Percentiles rank a stretch among this genome's conserved stretches.
Evolutionary conservation across 2,113 vertebrate genomes (phyloP).

Genomic region (Nipponia nippon): DNA sequence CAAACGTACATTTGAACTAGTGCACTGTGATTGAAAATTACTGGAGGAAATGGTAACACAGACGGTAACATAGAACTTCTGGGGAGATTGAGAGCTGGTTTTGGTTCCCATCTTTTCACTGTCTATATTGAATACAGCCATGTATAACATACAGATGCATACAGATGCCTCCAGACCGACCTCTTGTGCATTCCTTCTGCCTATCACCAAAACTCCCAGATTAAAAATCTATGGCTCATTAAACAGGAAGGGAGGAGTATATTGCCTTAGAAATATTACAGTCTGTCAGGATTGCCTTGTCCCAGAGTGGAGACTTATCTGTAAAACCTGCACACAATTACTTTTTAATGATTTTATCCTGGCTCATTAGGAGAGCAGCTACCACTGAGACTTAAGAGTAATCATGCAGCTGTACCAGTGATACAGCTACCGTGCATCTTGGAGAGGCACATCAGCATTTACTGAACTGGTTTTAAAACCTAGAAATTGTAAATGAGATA

Average conservation of each 20-base stretch:
- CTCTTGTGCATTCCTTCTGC: conserved; percentile 38
- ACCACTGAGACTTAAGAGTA: conserved; percentile 61
- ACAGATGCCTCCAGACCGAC: background rate
- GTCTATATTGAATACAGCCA: background rate
- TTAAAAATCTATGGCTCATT: conserved; percentile 78
- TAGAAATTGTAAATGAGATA: background rate
- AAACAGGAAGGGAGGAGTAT: conserved; percentile 71
- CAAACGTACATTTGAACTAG: background rate
- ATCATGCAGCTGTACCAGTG: conserved; percentile 41
- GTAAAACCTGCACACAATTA: conserved; percentile 68
- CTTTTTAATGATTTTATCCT: conserved; percentile 73
- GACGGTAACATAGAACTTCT: background rate
- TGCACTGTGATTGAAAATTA: background rate
- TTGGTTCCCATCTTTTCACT: background rate
- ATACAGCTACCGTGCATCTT: background rate
- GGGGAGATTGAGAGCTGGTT: background rate
- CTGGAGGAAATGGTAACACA: background rate
- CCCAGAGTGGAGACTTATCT: conserved; percentile 35
- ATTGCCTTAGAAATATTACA: conserved; percentile 59
- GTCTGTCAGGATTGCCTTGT: conserved; percentile 55
- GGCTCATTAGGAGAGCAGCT: conserved; percentile 67
- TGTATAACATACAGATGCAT: background rate
- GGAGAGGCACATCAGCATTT: background rate
- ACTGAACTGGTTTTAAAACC: background rate
- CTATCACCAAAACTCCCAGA: conserved; percentile 62